Evolutionary conservation across 1,140 invertebrate species (phyloP).

Genomic region (Polypedilum pembai): DNA sequence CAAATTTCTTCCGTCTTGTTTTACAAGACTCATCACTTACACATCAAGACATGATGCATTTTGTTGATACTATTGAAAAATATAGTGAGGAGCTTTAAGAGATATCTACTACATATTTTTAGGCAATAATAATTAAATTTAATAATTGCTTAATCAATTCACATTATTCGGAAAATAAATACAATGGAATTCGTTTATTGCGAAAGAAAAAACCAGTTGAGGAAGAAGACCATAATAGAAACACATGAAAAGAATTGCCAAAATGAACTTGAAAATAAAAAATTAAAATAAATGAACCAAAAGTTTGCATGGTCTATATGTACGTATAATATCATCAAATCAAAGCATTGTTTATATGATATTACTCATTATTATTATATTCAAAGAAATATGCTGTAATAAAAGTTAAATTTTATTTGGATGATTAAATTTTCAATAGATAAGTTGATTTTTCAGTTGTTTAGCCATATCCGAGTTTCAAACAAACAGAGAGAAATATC

Average conservation of each 20-base stretch:
- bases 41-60: conserved; percentile 73
- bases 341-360: too few relatives aligned
- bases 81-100: conserved; percentile 61
- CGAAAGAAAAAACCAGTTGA: neutral
- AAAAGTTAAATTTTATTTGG: too few relatives aligned
- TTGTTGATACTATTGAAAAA: conserved; percentile 78
- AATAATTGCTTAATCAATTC: conserved; percentile 2
- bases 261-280: neutral
- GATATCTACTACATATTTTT: neutral
- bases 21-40: conserved; percentile 81
- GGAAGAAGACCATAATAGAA: neutral
- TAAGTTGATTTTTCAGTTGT: too few relatives aligned
- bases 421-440: too few relatives aligned
- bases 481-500: too few relatives aligned
- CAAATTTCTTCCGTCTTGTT: conserved; percentile 92
- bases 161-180: neutral
- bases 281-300: neutral
- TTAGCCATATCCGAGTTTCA: too few relatives aligned
- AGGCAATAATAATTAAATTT: neutral
- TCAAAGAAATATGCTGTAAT: too few relatives aligned
- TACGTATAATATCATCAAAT: too few relatives aligned
- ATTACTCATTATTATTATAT: too few relatives aligned
- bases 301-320: too few relatives aligned
- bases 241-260: neutral
- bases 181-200: neutral